phyloP scores from a whole-genome alignment of 2,113 vertebrate genomes.

The Sardina pilchardus region DNA sequence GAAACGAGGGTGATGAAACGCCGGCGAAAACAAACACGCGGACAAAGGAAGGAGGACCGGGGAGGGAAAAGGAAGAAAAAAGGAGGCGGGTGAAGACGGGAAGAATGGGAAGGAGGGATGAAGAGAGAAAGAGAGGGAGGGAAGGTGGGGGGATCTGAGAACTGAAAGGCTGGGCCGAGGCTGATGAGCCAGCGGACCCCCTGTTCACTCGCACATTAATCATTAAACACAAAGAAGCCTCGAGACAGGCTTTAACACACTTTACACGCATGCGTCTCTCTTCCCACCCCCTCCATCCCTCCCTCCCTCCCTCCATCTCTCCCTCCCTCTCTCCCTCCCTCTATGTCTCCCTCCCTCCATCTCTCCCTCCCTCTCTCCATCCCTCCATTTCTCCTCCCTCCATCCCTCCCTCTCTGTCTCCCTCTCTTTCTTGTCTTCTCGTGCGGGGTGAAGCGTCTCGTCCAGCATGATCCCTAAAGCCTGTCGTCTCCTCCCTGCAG shows the following conservation, averaged over 20 bases:
- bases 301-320: conserved; percentile 6
- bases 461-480: conserved; percentile 37
- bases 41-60: conserved; percentile 43
- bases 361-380: neutral
- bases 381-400: conserved; percentile 1
- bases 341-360: neutral
- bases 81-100: neutral
- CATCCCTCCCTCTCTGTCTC: neutral
- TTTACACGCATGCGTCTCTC: conserved; percentile 31
- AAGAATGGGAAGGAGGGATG: neutral
- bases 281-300: neutral
- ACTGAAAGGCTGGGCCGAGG: conserved; percentile 43
- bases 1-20: conserved; percentile 31
- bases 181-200: conserved; percentile 59
- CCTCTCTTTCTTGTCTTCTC: neutral
- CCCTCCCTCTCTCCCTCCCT: neutral
- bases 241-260: conserved; percentile 57
- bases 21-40: conserved; percentile 34
- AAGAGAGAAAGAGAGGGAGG: conserved; percentile 18
- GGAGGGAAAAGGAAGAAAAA: neutral
- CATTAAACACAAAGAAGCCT: conserved; percentile 64
- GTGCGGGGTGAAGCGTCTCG: conserved; percentile 59
- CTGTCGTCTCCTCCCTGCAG: conserved; percentile 35
- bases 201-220: conserved; percentile 65
- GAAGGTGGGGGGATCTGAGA: conserved; percentile 40